Base-by-base conservation (phyloP, 2,888 invertebrate species). In the Eretmocerus hayati region DNA sequence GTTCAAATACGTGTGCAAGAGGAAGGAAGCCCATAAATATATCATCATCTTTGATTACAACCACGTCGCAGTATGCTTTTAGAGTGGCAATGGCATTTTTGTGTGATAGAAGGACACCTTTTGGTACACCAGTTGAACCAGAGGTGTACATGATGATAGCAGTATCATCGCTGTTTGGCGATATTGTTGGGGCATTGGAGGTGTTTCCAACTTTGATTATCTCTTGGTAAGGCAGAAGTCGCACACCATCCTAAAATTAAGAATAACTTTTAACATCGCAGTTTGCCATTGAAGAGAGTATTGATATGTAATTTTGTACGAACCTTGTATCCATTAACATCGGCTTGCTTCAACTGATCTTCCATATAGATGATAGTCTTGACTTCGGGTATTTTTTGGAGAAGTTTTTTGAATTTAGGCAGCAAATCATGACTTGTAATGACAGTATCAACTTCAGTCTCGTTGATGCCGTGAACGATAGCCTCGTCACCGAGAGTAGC, bases 81-180 rank as follows among this genome's bases (percentile, higher is more conserved):
- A 91, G 77, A 20, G 90, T 87, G 31, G 84, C 77, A 58, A 90
- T 77, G 66, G 90, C 82, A 73, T 91, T 91, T 63, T 80, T 81
- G 71, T 91, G 91, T 3, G 87, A 82, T 26, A 91, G 75, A 18
- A 89, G 67, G 13, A 91, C 89, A 62, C 94, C 95, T 74, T 95
- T 95, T 0, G 95, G 95, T 51, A 87, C 82, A 44, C 95, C 96
- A 4, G 97, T 97, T 1, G 95, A 95, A 5, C 97, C 97, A 59
- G 93, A 94, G 2, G 97, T 99, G 77, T 97, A 99, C 97, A 99
- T 99, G 35, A 99, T 87, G 62, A 99, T 91, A 41, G 97, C 97
- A 4, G 86, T 83, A 71, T 97, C 96, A 13, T 81, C 75, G 5
- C 83, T 73, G 5, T 73, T 72, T 2, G 92, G 90, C 5, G 81